Conservation (phyloP, 2,888 invertebrate species). For the Octonoba sinensis region DNA sequence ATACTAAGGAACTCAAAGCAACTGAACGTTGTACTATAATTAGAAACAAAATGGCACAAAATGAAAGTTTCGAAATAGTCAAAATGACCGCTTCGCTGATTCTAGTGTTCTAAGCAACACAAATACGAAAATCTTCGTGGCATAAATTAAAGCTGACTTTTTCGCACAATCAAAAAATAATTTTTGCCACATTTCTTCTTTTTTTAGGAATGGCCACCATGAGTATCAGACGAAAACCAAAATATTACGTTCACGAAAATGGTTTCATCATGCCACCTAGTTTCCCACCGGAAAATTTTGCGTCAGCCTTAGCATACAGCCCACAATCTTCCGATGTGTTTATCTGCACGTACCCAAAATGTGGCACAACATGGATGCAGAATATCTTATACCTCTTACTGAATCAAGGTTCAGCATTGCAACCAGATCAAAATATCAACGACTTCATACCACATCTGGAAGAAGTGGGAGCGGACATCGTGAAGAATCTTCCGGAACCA, state of each 20-base stretch:
- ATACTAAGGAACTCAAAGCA: no score
- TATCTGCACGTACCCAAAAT: constrained; percentile 55
- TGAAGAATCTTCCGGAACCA: constrained; percentile 12
- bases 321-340: constrained; percentile 46
- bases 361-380: constrained; percentile 59
- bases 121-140: no score
- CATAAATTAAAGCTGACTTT: no score
- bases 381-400: constrained; percentile 35
- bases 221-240: constrained; percentile 2
- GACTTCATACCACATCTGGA: constrained; percentile 42
- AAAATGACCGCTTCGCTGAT: no score
- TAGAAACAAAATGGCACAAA: no score
- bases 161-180: no score
- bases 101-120: no score
- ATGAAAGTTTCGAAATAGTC: no score
- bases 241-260: constrained; percentile 6
- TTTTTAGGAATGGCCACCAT: neutral
- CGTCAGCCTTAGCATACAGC: constrained; percentile 15
- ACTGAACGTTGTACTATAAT: no score
- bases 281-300: constrained; percentile 11
- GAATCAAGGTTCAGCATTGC: constrained; percentile 18
- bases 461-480: constrained; percentile 13
- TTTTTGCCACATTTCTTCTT: neutral
- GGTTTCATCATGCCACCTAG: constrained; percentile 26
- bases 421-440: constrained; percentile 10